These are phyloP conservation scores for Rotaria socialis DNA, from an alignment of 2,888 invertebrate species.

Conservation along the genomic window DNA sequence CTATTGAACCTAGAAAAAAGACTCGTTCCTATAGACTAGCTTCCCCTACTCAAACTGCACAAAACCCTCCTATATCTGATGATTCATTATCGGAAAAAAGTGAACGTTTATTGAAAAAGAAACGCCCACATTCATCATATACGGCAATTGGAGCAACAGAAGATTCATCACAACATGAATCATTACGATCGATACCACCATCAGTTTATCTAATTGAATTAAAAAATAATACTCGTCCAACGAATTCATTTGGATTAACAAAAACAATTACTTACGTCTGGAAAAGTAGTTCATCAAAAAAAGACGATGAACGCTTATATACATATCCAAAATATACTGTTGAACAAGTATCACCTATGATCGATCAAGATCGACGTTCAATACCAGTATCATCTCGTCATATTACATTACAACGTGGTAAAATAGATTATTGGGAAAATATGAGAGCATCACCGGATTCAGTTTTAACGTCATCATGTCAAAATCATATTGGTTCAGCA, in stretches of 20 bases:
- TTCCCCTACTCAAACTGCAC: background rate
- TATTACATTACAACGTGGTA: constrained; percentile 2
- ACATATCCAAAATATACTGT: background rate
- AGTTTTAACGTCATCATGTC: background rate
- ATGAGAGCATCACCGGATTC: background rate
- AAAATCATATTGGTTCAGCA: constrained; percentile 23
- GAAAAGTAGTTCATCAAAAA: background rate
- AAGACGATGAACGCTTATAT: background rate
- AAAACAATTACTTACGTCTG: constrained; percentile 17
- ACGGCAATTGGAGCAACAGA: background rate
- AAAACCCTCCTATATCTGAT: background rate
- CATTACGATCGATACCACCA: background rate
- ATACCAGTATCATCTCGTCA: background rate
- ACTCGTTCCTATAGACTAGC: background rate
- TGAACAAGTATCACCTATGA: background rate
- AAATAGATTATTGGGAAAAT: constrained; percentile 12
- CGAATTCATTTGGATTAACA: constrained; percentile 10
- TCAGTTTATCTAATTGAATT: constrained; percentile 21
- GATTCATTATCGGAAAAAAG: constrained; percentile 11
- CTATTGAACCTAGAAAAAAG: background rate
- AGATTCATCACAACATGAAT: background rate
- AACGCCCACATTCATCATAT: background rate
- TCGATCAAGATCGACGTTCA: background rate
- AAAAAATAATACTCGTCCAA: background rate
- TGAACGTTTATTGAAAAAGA: background rate